Conservation (phyloP, 53 echinoderm and acorn worm species). For the Hippasteria phrygiana region DNA sequence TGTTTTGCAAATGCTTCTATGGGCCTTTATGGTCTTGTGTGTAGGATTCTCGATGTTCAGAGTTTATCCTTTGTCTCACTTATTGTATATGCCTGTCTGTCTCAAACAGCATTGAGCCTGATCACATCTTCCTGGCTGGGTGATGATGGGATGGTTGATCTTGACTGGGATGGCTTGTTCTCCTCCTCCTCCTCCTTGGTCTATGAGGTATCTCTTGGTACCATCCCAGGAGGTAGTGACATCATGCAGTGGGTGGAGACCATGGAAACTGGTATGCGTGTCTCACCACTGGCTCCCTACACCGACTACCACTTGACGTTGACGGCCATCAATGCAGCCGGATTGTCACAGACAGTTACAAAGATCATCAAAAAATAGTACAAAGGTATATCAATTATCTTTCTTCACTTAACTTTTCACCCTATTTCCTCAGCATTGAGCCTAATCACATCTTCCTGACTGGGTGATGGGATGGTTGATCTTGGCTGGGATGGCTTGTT, state of each 20-base stretch:
- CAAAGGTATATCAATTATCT: background rate
- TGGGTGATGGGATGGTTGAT: background rate
- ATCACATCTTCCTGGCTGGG: background rate
- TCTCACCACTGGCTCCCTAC: background rate
- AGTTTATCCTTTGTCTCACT: too few relatives aligned
- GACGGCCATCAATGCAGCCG: slow-evolving; percentile 56
- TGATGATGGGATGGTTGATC: background rate
- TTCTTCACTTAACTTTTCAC: background rate
- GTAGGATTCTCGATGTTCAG: too few relatives aligned
- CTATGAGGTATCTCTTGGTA: too few relatives aligned
- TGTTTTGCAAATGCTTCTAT: too few relatives aligned
- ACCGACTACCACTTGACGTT: too few relatives aligned
- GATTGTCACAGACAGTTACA: slow-evolving; percentile 32
- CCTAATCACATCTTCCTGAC: background rate
- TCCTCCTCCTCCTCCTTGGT: too few relatives aligned
- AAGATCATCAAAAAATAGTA: background rate
- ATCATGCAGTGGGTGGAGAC: slow-evolving; percentile 69
- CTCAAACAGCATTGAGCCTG: background rate
- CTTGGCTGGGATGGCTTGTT: slow-evolving; percentile 61
- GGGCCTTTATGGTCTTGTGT: background rate
- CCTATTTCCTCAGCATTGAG: background rate
- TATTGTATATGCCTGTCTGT: too few relatives aligned
- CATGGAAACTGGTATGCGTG: slow-evolving; percentile 15
- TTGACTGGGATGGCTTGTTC: slow-evolving; percentile 53
- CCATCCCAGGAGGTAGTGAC: too few relatives aligned